These are phyloP conservation scores for Tachyglossus aculeatus DNA, from an alignment of 2,797 vertebrate genomes.

Conservation along the genomic window DNA sequence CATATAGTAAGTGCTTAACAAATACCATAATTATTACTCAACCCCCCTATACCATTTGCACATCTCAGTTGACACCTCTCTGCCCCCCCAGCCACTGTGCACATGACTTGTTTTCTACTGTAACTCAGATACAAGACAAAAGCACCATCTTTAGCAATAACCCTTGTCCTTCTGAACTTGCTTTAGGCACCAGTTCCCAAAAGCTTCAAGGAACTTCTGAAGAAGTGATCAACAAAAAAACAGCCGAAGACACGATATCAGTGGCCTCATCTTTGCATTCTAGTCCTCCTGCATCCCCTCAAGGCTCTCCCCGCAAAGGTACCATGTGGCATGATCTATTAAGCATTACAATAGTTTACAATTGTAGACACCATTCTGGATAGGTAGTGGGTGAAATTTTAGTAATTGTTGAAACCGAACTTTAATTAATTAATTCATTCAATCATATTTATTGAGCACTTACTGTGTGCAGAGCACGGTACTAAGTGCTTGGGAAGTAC, in stretches of 20 bases:
- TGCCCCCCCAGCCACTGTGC: not conserved
- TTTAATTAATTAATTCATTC: too few relatives aligned
- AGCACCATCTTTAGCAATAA: too few relatives aligned
- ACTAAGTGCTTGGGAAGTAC: too few relatives aligned
- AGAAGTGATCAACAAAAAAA: constrained; percentile 82
- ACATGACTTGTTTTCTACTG: not conserved
- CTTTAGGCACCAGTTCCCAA: constrained; percentile 80
- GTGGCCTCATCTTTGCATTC: constrained; percentile 87
- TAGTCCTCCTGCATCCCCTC: constrained; percentile 89
- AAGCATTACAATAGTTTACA: too few relatives aligned
- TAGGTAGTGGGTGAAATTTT: too few relatives aligned
- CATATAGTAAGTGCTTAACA: too few relatives aligned
- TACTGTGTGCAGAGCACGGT: too few relatives aligned
- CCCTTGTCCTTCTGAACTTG: constrained; percentile 10
- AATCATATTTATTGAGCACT: too few relatives aligned
- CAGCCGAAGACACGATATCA: constrained; percentile 84
- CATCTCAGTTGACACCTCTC: constrained; percentile 15
- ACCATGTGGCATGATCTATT: too few relatives aligned
- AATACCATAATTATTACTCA: too few relatives aligned
- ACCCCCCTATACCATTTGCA: constrained; percentile 2
- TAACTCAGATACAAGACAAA: not conserved
- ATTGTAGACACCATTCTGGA: too few relatives aligned
- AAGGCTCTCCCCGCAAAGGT: constrained; percentile 91
- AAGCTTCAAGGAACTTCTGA: constrained; percentile 80
- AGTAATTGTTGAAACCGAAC: too few relatives aligned